Evolutionary conservation across 2,797 vertebrate species (phyloP).

Genomic region (Pelochelys cantorii): DNA sequence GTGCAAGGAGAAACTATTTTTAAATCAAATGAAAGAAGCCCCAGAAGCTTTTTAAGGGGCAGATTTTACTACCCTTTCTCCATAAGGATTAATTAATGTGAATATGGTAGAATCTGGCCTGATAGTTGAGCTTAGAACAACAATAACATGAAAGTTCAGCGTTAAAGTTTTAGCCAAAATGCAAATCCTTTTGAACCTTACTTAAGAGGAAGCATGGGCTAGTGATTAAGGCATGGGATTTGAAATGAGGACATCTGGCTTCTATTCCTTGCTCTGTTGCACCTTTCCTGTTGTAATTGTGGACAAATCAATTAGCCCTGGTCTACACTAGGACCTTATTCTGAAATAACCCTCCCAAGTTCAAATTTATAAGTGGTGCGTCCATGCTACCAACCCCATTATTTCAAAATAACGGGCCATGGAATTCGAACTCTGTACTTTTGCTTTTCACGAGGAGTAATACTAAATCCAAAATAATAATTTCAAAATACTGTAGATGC

Average conservation of each 20-base stretch:
- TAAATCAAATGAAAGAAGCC: conserved; percentile 30
- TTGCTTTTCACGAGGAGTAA: too few relatives aligned
- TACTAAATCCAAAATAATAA: too few relatives aligned
- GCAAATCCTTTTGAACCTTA: not conserved
- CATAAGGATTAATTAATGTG: not conserved
- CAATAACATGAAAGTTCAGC: not conserved
- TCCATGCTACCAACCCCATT: too few relatives aligned
- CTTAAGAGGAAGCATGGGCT: not conserved
- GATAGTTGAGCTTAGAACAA: not conserved
- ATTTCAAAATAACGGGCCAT: too few relatives aligned
- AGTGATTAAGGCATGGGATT: not conserved
- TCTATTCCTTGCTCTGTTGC: not conserved
- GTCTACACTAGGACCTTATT: too few relatives aligned
- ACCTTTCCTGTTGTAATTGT: not conserved
- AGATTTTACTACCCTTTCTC: conserved; percentile 18
- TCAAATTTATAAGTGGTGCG: too few relatives aligned
- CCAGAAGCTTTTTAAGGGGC: conserved; percentile 13
- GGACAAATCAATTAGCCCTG: not conserved
- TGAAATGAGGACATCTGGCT: not conserved
- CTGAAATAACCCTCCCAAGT: too few relatives aligned
- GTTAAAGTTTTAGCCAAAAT: not conserved
- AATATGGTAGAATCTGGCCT: not conserved
- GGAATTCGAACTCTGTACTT: too few relatives aligned
- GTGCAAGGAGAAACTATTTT: conserved; percentile 38
- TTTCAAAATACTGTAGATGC: too few relatives aligned